Evolutionary conservation across 2,888 invertebrate species (phyloP).

Genomic region (Dryocosmus kuriphilus): DNA sequence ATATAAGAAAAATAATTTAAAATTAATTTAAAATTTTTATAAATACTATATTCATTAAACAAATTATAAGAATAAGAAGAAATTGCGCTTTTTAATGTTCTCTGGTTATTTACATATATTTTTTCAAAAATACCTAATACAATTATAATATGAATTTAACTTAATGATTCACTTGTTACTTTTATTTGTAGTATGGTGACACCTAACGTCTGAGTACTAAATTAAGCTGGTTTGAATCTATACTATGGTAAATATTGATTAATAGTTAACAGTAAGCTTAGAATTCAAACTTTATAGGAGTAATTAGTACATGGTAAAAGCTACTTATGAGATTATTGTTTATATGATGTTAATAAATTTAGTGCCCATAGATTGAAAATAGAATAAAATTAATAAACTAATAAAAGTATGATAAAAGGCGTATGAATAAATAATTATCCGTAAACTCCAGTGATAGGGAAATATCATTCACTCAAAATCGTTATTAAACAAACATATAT

Average conservation of each 20-base stretch:
- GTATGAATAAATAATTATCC: neutral
- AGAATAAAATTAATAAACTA: neutral
- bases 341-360: too few species aligned
- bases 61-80: too few species aligned
- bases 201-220: neutral
- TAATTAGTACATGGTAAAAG: neutral
- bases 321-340: neutral
- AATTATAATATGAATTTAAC: too few species aligned
- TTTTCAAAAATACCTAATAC: too few species aligned
- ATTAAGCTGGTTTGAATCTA: neutral
- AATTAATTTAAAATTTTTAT: too few species aligned
- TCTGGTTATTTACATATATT: too few species aligned
- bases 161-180: neutral
- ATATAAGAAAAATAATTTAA: too few species aligned
- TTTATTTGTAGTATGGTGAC: neutral
- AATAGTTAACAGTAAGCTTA: neutral
- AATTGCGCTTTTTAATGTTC: too few species aligned
- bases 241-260: neutral
- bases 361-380: neutral
- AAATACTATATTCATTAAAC: too few species aligned
- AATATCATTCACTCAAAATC: neutral
- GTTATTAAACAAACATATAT: conserved; percentile 29
- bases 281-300: neutral
- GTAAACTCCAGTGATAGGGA: neutral
- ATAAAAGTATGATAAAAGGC: too few species aligned